Base-by-base conservation (phyloP, 2,888 invertebrate species). In the Hypselothyrea guttata region DNA sequence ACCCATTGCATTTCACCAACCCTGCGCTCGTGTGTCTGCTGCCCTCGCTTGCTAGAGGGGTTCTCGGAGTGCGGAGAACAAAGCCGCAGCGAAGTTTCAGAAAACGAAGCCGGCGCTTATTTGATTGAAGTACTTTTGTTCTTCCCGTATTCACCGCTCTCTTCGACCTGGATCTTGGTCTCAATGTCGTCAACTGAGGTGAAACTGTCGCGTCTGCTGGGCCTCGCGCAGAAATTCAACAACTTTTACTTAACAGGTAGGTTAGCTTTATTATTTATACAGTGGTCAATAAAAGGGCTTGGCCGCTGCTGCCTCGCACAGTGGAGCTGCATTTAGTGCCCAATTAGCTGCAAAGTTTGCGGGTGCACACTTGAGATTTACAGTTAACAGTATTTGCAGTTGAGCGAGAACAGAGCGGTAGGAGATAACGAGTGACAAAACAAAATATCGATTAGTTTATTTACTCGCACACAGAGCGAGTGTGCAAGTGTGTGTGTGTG, bases 211-310 rank as follows among this genome's bases (percentile, higher is more conserved):
- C 92, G 92, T 88, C 92, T 96, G 87, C 91, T 95, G 87, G 94
- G 94, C 91, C 92, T 96, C 89, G 96, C 96, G 62, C 93, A 94
- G 89, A 95, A 95, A 92, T 96, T 96, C 91, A 96, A 96, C 91
- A 95, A 95, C 92, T 96, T 96, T 91, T 96, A 96, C 90, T 91
- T 96, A 91, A 93, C 94, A 92, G 96, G 96, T 96, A 91, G 91
- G 91, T 88, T 52, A 41, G 30, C 33, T 47, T 52, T 37, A 28
- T 16, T 16, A 1, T 40, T 42, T 4, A 45, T 62, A n/a, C 44
- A 56, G 27, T 48, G 41, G 41, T 51, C 38, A 40, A 13, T 34
- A 75, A 67, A 77, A 66, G 64, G 75, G 75, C 70, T 70, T 65
- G 73, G 64, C 70, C 44, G 48, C 22, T 57, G 54, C 41, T 61